Conservation (phyloP, 1,140 invertebrate species). For the Coboldia fuscipes region DNA sequence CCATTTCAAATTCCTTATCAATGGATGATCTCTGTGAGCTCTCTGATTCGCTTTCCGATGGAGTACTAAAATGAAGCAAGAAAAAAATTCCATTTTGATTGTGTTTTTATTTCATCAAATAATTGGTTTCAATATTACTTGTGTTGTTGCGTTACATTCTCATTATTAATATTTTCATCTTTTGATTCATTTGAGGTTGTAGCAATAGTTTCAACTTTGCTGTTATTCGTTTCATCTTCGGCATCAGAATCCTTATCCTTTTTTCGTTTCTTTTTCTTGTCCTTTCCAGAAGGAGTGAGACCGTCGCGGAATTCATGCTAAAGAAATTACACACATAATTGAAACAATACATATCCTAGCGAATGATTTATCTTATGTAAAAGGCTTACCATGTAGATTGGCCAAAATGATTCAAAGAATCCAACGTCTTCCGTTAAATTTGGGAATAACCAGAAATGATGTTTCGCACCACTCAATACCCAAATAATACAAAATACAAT, state of each 20-base stretch:
- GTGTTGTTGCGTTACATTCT: too few relatives aligned
- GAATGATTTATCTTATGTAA: neutral
- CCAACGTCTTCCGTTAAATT: conserved; percentile 98
- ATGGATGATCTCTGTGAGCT: conserved; percentile 51
- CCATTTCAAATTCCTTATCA: conserved; percentile 60
- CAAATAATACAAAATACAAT: conserved; percentile 86
- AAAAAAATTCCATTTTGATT: too few relatives aligned
- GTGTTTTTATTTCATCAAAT: too few relatives aligned
- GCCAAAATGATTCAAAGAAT: conserved; percentile 97
- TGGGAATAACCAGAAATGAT: conserved; percentile 92
- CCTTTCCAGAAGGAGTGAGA: conserved; percentile 28
- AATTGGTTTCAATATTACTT: too few relatives aligned
- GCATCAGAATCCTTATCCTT: conserved; percentile 54
- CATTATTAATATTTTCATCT: conserved; percentile 4
- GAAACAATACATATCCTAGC: neutral
- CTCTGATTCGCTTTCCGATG: conserved; percentile 39
- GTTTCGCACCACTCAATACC: conserved; percentile 67
- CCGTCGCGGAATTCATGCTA: conserved; percentile 57
- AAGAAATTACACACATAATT: neutral
- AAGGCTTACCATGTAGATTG: conserved; percentile 65
- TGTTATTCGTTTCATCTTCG: conserved; percentile 23
- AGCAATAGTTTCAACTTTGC: conserved; percentile 12
- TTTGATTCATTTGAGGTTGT: too few relatives aligned
- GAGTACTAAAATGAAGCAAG: neutral
- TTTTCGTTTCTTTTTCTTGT: conserved; percentile 57